Evolutionary conservation across 1,140 invertebrate genomes (phyloP), one percentile per base, ranked within the genome.

Genomic region (Scaptomyza graminum): DNA sequence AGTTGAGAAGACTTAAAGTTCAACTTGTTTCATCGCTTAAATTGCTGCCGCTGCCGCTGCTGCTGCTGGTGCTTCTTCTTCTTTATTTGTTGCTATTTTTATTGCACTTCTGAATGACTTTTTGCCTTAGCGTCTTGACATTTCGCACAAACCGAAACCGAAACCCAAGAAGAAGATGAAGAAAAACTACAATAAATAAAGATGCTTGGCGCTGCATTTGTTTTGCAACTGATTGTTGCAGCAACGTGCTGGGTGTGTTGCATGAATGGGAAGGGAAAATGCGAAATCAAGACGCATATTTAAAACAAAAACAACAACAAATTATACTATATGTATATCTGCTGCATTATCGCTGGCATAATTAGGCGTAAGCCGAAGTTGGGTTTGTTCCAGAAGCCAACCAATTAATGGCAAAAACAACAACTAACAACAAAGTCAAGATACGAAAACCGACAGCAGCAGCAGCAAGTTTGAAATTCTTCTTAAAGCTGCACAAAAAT

Each of bases 1-100:
- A 78, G 74, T 81, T 71, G 69, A 75, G 55, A 57, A 66, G 87
- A 78, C 67, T 68, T 85, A 85, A 85, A 85, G 82, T 85, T 85
- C 82, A 85, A 85, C 81, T 87, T 87, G 81, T 85, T 78, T 60
- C 70, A 47, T 41, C 65, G 50, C 66, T 49, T 15, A 4, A 41
- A 47, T 60, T 77, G 73, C 41, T 64, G 74, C 34, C 60, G 39
- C 47, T 64, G 55, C 65, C 67, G 61, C 46, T 77, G 74, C 49
- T 62, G 39, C 49, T 51, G 43, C 13, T 51, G 56, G 18, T 52
- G 64, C 43, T 37, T 56, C 13, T 70, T 31, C 18, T 62, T 28
- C 43, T 34, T 46, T 46, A 39, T 41, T 25, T 64, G 51, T 37
- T 51, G 62, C 61, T 66, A 54, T 57, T 73, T 63, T 51, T 78